phyloP scores from a whole-genome alignment of 2,888 invertebrate species.

The Amblyjoppa fuscipennis region DNA sequence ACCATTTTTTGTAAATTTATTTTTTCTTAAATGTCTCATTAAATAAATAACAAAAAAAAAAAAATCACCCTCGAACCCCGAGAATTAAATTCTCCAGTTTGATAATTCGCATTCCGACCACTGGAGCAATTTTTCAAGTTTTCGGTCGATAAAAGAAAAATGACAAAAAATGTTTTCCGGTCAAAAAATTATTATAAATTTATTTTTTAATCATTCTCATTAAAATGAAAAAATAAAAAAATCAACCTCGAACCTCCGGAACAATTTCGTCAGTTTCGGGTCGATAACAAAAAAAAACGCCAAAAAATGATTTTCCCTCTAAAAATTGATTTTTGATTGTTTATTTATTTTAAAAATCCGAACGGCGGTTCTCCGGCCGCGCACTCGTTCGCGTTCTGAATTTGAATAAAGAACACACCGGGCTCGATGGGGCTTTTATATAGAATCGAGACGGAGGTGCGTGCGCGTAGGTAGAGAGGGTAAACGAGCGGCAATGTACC shows the following conservation, averaged over 20 bases:
- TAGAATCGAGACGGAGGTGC: not conserved
- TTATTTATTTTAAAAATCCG: not conserved
- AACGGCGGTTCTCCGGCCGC: not conserved
- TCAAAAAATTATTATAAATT: too few species aligned
- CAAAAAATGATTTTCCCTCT: not conserved
- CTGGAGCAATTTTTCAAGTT: not conserved
- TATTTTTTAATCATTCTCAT: too few species aligned
- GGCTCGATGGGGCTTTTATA: constrained; percentile 29
- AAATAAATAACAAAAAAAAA: not conserved
- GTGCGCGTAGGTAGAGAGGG: constrained; percentile 44
- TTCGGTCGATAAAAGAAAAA: not conserved
- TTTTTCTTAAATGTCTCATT: not conserved
- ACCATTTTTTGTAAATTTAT: not conserved
- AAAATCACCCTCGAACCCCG: not conserved
- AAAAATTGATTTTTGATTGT: not conserved
- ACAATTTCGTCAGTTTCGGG: too few species aligned
- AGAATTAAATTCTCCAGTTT: not conserved
- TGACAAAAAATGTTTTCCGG: too few species aligned
- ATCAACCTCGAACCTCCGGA: not conserved
- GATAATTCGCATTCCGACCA: too few species aligned
- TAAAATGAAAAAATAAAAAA: not conserved
- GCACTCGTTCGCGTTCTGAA: constrained; percentile 62
- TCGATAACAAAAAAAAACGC: not conserved
- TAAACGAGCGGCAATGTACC: constrained; percentile 61
- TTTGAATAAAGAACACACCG: constrained; percentile 77